These are phyloP conservation scores for Lepeophtheirus nordmannii DNA, from an alignment of 2,888 invertebrate genomes.

Conservation along the genomic window DNA sequence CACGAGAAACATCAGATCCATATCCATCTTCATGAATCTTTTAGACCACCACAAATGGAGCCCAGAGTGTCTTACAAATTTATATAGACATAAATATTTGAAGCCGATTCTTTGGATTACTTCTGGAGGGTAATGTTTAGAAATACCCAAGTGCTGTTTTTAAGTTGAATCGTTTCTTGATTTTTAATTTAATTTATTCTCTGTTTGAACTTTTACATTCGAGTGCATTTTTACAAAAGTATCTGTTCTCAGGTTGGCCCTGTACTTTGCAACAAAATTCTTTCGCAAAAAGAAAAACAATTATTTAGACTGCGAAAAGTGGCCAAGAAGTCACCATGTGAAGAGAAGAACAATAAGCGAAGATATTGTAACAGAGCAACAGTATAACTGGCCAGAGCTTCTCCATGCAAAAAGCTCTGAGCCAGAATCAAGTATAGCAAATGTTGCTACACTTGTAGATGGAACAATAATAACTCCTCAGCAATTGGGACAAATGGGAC, in stretches of 20 bases:
- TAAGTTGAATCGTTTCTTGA: background rate
- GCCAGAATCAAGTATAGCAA: background rate
- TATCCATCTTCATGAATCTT: background rate
- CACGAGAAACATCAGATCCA: too few relatives aligned
- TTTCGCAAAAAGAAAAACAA: conserved; percentile 1
- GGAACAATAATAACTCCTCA: conserved; percentile 20
- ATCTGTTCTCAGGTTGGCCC: background rate
- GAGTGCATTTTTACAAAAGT: background rate
- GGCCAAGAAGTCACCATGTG: background rate
- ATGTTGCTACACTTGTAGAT: conserved; percentile 20
- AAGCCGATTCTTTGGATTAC: background rate
- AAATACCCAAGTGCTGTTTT: background rate
- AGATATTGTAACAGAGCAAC: background rate
- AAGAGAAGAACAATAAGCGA: background rate
- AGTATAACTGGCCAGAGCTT: background rate
- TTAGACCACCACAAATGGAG: background rate
- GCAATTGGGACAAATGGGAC: conserved; percentile 39
- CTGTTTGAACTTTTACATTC: background rate
- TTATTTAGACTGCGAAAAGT: background rate
- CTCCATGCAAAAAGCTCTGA: background rate
- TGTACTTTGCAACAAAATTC: background rate
- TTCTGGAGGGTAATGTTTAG: conserved; percentile 6
- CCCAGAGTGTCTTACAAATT: background rate
- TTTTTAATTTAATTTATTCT: background rate
- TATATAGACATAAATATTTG: background rate